These are phyloP conservation scores for Acanthosepion pharaonis DNA, from an alignment of 2,888 invertebrate genomes.

Conservation along the genomic window DNA sequence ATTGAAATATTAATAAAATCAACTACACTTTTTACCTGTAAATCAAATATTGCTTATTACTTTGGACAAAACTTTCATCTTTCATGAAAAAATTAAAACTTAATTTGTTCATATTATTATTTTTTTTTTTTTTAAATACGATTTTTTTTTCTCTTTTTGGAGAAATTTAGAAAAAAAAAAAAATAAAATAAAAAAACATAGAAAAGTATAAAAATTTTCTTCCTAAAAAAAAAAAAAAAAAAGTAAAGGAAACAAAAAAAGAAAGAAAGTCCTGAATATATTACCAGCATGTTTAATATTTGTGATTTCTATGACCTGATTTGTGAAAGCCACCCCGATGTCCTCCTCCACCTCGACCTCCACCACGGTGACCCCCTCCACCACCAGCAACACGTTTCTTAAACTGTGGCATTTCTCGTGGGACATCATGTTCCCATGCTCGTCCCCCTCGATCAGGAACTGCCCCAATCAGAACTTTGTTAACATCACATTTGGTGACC, in stretches of 20 bases:
- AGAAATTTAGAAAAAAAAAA: too few species aligned
- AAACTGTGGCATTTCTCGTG: constrained; percentile 98
- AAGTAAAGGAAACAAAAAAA: not conserved
- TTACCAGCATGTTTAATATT: not conserved
- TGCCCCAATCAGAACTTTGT: constrained; percentile 90
- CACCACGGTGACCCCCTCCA: constrained; percentile 50
- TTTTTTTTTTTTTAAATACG: too few species aligned
- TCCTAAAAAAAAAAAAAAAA: not conserved
- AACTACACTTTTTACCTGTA: too few species aligned
- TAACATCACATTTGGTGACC: constrained; percentile 87
- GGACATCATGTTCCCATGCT: constrained; percentile 91
- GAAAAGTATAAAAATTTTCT: too few species aligned
- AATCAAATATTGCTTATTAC: too few species aligned
- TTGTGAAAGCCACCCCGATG: not conserved
- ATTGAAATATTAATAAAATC: too few species aligned
- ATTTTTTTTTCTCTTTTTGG: too few species aligned
- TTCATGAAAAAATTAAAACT: too few species aligned
- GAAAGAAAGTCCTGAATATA: not conserved
- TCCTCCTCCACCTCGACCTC: constrained; percentile 57
- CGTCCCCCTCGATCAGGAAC: constrained; percentile 96
- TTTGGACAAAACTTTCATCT: too few species aligned
- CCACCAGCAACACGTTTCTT: constrained; percentile 79
- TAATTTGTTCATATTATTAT: too few species aligned
- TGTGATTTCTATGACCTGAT: not conserved
- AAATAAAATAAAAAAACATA: too few species aligned